Evolutionary conservation across 2,797 vertebrate genomes (phyloP), one percentile per base, ranked within the genome.

Genomic region (Poeciliopsis paucimaculata): DNA sequence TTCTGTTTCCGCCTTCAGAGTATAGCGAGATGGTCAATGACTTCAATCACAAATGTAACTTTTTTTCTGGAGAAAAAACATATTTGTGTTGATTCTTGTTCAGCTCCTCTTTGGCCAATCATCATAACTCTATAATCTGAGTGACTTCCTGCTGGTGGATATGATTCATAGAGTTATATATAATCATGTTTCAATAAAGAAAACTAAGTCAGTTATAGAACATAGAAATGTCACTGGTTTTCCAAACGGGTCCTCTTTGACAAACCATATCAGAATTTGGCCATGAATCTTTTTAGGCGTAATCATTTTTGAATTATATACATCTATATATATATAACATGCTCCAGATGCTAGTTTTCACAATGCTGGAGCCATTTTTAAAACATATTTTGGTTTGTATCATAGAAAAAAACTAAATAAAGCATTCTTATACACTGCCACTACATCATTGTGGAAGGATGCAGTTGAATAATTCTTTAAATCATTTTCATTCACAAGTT

Each of bases 1-100:
- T 96, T 91, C 73, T 28, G 39, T 95, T 95, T 94, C 94, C 71
- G 86, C 87, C 76, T 85, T 45, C 39, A 45, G 23, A 45, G 1
- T n/a, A 90, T 26, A 13, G 23, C 47, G 9, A 2, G 3, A 34
- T 8, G 16, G 7, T 31, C 34, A 18, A 46, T 20, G n/a, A 75
- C 43, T 43, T 31, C 51, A 51, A 41, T 16, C 39, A 53, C 1
- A 60, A 45, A 57, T 23, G 8, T 3, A 41, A 43, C 26, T 31
- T 36, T 13, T 55, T 74, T 53, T 41, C 34, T 5, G 12, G 55
- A 15, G 26, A 41, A 39, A 28, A 41, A 15, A 3, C 15, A 34
- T 16, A 28, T 62, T 16, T 36, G 60, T 31, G 10, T 36, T 64
- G 16, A 64, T 62, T 57, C n/a, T 57, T n/a, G 11, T 57, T 57